Evolutionary conservation across 2,113 vertebrate species (phyloP), one percentile per base, ranked within the genome.

Genomic region (human (Homo sapiens)): DNA sequence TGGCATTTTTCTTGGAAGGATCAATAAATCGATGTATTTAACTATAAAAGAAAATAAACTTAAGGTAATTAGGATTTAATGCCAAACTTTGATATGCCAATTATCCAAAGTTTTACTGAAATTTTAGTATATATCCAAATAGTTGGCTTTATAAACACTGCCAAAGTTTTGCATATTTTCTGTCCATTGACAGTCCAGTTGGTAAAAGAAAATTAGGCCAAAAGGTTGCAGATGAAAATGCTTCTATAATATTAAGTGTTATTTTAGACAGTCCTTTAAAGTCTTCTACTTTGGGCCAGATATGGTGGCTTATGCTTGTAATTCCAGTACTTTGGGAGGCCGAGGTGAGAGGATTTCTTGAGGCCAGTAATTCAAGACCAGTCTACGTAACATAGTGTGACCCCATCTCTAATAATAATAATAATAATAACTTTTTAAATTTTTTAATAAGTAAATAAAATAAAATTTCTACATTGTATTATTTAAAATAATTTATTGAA

Each of bases 101-200:
- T 81, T 68, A 96, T 72, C 17, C 32, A 87, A 84, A 78, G 35
- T 55, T 86, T 96, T 88, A 70, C 11, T 79, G 27, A 45, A 96
- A 92, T 94, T 96, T 81, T 40, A 92, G 3, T 64, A 32, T 55
- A 70, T 80, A 73, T 92, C 0, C 30, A 83, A 89, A 52, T 57
- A 96, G 22, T 57, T 87, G 32, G 4, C 25, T 83, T 96, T 83
- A 55, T 82, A 86, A 90, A 91, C 22, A 70, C 27, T 80, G 50
- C 43, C 79, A 95, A 97, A 91, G n/a, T 91, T 97, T 66, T 93
- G 22, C 76, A 2, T 94, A 20, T 70, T 40, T 97, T 97, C 52
- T 93, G 30, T 89, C 32, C 45, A 82, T 11, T 97, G 66, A 80
- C 79, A 83, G 5, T 52, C 22, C 64, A 84, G 55, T 0, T 61